A percentile compares a stretch with the other conserved stretches of the same genome.
Evolutionary conservation across 2,888 invertebrate genomes (phyloP).

Genomic region (Hydraecia micacea): DNA sequence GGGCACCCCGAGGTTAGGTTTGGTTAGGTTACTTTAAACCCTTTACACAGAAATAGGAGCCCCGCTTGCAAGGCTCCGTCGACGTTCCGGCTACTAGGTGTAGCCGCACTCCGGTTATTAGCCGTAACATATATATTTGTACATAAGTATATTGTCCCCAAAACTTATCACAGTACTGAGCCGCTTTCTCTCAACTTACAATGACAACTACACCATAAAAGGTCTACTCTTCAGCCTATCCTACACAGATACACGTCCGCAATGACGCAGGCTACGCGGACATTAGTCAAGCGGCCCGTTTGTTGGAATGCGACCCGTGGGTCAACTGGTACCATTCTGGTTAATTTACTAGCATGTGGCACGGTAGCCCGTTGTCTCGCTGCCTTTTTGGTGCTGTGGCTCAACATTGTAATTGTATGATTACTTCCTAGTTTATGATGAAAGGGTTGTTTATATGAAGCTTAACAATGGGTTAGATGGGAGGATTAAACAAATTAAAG

Average conservation of each 20-base stretch:
- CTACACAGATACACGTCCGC: conserved; percentile 31
- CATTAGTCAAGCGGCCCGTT: conserved; percentile 72
- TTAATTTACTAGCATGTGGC: conserved; percentile 65
- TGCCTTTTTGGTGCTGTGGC: conserved; percentile 60
- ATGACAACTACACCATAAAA: conserved; percentile 18
- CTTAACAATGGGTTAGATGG: background rate
- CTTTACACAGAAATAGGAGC: too few species aligned
- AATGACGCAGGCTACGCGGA: conserved; percentile 44
- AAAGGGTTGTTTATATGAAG: conserved; percentile 8
- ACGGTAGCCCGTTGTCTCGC: conserved; percentile 57
- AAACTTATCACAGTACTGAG: background rate
- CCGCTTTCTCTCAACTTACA: background rate
- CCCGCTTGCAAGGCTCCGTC: too few species aligned
- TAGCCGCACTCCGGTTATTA: too few species aligned
- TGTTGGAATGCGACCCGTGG: conserved; percentile 73
- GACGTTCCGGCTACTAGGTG: too few species aligned
- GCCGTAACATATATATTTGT: too few species aligned
- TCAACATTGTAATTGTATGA: conserved; percentile 63
- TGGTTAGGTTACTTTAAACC: too few species aligned
- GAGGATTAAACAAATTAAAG: background rate
- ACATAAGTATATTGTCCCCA: background rate
- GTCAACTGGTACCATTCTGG: conserved; percentile 70
- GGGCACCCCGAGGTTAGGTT: too few species aligned
- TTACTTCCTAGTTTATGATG: conserved; percentile 57
- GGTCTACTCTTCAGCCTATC: conserved; percentile 5